A percentile compares a stretch with the other conserved stretches of the same genome.
phyloP scores from a whole-genome alignment of 2,797 vertebrate species.

The Etheostoma nigrum region DNA sequence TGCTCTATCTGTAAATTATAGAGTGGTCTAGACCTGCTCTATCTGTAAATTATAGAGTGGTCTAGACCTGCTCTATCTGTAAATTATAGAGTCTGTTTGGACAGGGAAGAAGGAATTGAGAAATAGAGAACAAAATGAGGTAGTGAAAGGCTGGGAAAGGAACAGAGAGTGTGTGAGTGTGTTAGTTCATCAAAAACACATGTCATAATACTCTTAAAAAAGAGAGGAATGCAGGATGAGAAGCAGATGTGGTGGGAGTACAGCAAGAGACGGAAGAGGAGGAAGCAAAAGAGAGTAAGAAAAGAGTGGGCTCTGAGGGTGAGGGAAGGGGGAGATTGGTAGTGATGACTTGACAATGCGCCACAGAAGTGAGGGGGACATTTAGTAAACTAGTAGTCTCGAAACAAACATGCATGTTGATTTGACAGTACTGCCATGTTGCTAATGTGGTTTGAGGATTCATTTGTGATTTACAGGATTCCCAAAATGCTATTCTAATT shows the following conservation, averaged over 20 bases:
- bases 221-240: slow-evolving; percentile 62
- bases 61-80: too few relatives aligned
- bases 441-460: background rate
- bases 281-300: background rate
- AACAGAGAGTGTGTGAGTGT: slow-evolving; percentile 8
- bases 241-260: slow-evolving; percentile 67
- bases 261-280: background rate
- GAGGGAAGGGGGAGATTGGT: background rate
- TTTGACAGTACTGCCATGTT: background rate
- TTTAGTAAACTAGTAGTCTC: slow-evolving; percentile 2
- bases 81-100: slow-evolving; percentile 1
- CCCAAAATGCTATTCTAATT: background rate
- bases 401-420: too few relatives aligned
- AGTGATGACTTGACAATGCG: slow-evolving; percentile 1
- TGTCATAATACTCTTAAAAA: slow-evolving; percentile 64
- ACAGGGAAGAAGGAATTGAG: slow-evolving; percentile 5
- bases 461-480: background rate
- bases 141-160: slow-evolving; percentile 29
- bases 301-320: background rate
- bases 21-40: too few relatives aligned
- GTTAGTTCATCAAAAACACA: slow-evolving; percentile 71
- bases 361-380: slow-evolving; percentile 6
- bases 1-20: too few relatives aligned
- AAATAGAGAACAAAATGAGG: slow-evolving; percentile 34
- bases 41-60: too few relatives aligned